These are phyloP conservation scores for Zosterops borbonicus DNA, from an alignment of 2,113 vertebrate species.

Conservation along the genomic window DNA sequence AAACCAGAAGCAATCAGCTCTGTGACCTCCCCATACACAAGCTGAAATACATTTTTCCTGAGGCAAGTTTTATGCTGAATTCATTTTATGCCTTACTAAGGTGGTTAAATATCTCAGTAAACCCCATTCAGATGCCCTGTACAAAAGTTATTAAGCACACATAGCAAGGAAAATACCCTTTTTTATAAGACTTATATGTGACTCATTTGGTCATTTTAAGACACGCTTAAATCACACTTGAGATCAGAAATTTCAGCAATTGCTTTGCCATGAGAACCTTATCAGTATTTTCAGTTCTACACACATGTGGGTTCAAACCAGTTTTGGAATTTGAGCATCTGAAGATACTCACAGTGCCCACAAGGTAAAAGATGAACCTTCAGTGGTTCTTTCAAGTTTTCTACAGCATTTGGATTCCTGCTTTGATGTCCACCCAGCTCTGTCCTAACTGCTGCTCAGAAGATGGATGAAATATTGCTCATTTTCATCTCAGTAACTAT, in stretches of 20 bases:
- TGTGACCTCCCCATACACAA: neutral
- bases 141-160: neutral
- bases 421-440: neutral
- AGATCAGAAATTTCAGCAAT: neutral
- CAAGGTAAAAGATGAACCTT: neutral
- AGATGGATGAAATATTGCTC: neutral
- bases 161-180: neutral
- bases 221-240: neutral
- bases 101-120: neutral
- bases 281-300: neutral
- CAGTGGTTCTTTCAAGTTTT: neutral
- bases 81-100: neutral
- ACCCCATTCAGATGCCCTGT: neutral
- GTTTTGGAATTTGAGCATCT: neutral
- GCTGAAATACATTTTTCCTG: neutral
- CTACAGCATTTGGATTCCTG: neutral
- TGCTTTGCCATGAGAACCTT: neutral
- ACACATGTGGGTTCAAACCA: neutral
- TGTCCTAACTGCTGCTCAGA: neutral
- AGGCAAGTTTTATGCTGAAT: neutral
- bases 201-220: neutral
- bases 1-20: neutral
- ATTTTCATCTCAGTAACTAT: neutral
- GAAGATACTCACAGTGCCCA: neutral
- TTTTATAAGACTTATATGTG: neutral